phyloP scores from a whole-genome alignment of 2,888 invertebrate species.

The Phragmatobia fuliginosa region DNA sequence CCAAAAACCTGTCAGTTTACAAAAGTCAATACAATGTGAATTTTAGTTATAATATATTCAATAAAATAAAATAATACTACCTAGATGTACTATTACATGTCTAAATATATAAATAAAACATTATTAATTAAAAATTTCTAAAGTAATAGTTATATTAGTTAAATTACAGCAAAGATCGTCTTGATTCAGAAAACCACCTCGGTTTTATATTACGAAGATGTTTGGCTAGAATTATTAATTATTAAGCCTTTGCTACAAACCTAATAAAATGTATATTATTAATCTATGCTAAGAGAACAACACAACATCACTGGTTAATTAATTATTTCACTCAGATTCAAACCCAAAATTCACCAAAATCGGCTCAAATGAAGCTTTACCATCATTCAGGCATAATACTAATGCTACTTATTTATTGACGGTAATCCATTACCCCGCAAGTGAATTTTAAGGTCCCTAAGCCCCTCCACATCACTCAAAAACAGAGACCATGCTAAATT shows the following conservation, averaged over 20 bases:
- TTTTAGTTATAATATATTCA: too few relatives aligned
- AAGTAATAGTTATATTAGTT: neutral
- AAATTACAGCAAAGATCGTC: neutral
- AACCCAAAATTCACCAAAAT: slow-evolving; percentile 74
- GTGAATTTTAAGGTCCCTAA: slow-evolving; percentile 49
- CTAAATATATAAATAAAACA: neutral
- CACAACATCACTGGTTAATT: slow-evolving; percentile 62
- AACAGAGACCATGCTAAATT: slow-evolving; percentile 48
- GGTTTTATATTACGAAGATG: neutral
- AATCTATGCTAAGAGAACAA: slow-evolving; percentile 50
- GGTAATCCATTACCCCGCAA: slow-evolving; percentile 71
- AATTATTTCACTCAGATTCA: slow-evolving; percentile 61
- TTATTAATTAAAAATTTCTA: neutral
- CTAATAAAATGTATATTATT: slow-evolving; percentile 50
- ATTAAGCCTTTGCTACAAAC: slow-evolving; percentile 29
- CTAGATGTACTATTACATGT: too few relatives aligned
- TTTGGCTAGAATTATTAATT: neutral
- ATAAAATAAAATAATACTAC: too few relatives aligned
- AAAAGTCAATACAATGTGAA: neutral
- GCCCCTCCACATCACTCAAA: slow-evolving; percentile 21
- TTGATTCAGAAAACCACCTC: neutral
- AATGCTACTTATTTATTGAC: slow-evolving; percentile 80
- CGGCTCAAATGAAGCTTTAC: slow-evolving; percentile 69
- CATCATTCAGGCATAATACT: slow-evolving; percentile 68
- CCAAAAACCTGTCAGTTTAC: neutral